Percentiles rank a stretch among this genome's conserved stretches.
phyloP scores from a whole-genome alignment of 2,888 invertebrate species.

The Drosophila paranaensis region DNA sequence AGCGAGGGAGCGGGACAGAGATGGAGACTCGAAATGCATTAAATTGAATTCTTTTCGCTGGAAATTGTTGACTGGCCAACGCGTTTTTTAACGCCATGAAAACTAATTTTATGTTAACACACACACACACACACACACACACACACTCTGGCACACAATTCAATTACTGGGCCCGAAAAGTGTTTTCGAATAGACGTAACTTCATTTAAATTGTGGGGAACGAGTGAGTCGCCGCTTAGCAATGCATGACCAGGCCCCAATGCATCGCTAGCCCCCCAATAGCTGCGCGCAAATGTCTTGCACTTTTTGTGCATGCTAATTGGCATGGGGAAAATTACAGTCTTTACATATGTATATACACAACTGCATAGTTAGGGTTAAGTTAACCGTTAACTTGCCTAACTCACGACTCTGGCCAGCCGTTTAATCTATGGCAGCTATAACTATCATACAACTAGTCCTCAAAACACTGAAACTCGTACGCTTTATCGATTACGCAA shows the following conservation, averaged over 20 bases:
- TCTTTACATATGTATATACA: neutral
- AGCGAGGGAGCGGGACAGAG: constrained; percentile 20
- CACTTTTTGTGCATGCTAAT: constrained; percentile 76
- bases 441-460: constrained; percentile 66
- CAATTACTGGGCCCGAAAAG: constrained; percentile 70
- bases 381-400: constrained; percentile 58
- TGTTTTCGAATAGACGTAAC: constrained; percentile 53
- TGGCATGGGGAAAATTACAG: constrained; percentile 49
- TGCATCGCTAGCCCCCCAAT: constrained; percentile 50
- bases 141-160: constrained; percentile 50
- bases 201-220: constrained; percentile 70
- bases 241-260: constrained; percentile 69
- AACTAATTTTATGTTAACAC: constrained; percentile 78
- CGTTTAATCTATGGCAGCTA: constrained; percentile 66
- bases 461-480: constrained; percentile 42
- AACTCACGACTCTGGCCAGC: constrained; percentile 60
- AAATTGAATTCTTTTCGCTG: constrained; percentile 69
- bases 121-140: constrained; percentile 34
- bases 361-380: constrained; percentile 32
- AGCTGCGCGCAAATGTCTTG: constrained; percentile 64
- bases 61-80: constrained; percentile 64
- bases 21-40: constrained; percentile 64
- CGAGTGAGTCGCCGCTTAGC: constrained; percentile 50
- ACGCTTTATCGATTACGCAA: constrained; percentile 53
- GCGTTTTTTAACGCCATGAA: constrained; percentile 79